These are phyloP conservation scores for Brachionus rotundiformis DNA, from an alignment of 1,140 invertebrate species.

Conservation along the genomic window DNA sequence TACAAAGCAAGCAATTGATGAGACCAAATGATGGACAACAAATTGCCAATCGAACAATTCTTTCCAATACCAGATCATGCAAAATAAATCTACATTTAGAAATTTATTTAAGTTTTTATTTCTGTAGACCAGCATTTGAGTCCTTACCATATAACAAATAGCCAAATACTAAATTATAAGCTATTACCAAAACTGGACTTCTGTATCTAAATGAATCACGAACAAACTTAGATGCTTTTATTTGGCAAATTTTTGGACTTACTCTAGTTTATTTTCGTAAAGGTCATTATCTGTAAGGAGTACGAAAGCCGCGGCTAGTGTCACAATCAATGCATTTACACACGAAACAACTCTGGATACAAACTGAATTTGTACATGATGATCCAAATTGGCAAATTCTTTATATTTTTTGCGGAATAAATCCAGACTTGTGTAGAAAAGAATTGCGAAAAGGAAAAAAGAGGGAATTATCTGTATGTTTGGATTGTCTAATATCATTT, in stretches of 20 bases:
- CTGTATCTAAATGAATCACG: conserved; percentile 33
- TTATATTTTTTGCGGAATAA: neutral
- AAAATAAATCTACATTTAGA: neutral
- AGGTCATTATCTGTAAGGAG: neutral
- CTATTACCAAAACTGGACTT: neutral
- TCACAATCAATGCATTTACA: conserved; percentile 1
- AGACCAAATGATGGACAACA: conserved; percentile 43
- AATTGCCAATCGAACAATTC: conserved; percentile 42
- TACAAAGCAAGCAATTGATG: neutral
- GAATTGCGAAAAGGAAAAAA: neutral
- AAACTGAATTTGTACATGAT: neutral
- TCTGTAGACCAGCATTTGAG: neutral
- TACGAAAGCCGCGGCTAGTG: conserved; percentile 6
- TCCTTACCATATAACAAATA: neutral
- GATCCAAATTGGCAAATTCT: neutral
- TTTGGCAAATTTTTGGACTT: neutral
- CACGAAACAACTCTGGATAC: conserved; percentile 31
- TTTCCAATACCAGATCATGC: conserved; percentile 13
- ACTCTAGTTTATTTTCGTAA: conserved; percentile 1
- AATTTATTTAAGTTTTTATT: neutral
- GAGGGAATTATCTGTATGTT: neutral
- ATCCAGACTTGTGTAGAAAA: neutral
- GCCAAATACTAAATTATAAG: neutral
- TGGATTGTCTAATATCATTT: neutral
- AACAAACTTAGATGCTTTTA: neutral